phyloP scores from a whole-genome alignment of 1,140 invertebrate species.

The Ephestia elutella region DNA sequence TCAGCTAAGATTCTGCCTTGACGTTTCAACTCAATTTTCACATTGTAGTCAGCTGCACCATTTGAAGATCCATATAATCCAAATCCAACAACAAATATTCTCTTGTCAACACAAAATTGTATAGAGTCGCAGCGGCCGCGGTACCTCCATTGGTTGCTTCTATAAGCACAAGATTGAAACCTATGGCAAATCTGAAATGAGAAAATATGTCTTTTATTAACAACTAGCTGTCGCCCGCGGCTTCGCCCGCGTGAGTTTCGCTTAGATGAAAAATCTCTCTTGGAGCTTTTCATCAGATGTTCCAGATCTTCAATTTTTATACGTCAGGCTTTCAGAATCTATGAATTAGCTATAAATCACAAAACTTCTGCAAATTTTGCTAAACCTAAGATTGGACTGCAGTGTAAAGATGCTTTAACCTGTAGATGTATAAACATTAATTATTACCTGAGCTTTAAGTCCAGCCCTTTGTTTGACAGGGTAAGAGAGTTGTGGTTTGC shows the following conservation, averaged over 20 bases:
- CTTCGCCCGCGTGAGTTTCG: too few species aligned
- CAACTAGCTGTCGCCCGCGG: too few species aligned
- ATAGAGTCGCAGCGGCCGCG: slow-evolving; percentile 93
- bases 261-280: too few species aligned
- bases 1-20: slow-evolving; percentile 89
- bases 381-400: too few species aligned
- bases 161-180: slow-evolving; percentile 96
- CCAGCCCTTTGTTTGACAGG: slow-evolving; percentile 87
- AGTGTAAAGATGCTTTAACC: neutral
- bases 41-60: slow-evolving; percentile 92
- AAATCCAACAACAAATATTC: slow-evolving; percentile 94
- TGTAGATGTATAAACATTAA: too few species aligned
- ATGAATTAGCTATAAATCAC: too few species aligned
- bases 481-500: slow-evolving; percentile 88
- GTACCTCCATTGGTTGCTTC: slow-evolving; percentile 96
- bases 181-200: slow-evolving; percentile 87
- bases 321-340: too few species aligned
- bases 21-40: slow-evolving; percentile 92
- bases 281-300: too few species aligned
- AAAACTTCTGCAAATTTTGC: too few species aligned
- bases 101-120: slow-evolving; percentile 93
- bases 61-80: slow-evolving; percentile 94
- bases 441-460: slow-evolving; percentile 90
- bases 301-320: too few species aligned
- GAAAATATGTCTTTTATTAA: slow-evolving; percentile 20